Percentiles rank a stretch among this genome's conserved stretches.
phyloP scores from a whole-genome alignment of 2,888 invertebrate species.

The Macroteleia sp. region DNA sequence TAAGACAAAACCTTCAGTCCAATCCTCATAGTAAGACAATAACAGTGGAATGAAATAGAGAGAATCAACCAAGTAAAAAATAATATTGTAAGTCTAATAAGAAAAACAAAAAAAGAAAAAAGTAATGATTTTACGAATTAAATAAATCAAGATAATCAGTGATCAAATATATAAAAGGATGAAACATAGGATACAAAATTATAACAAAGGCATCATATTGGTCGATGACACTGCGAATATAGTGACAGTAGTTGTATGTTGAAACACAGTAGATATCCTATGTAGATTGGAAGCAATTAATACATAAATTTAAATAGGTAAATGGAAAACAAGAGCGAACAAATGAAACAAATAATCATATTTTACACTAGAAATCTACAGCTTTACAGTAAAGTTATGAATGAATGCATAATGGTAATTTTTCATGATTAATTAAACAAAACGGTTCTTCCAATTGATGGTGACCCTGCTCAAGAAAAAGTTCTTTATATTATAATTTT shows the following conservation, averaged over 20 bases:
- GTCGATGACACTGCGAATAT: conserved; percentile 63
- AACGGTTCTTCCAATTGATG: conserved; percentile 25
- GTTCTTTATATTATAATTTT: not conserved
- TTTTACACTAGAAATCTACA: conserved; percentile 52
- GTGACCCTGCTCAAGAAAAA: conserved; percentile 23
- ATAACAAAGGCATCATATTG: conserved; percentile 61
- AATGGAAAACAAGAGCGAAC: conserved; percentile 59
- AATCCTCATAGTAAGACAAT: conserved; percentile 84
- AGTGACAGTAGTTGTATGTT: conserved; percentile 49
- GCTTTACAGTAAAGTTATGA: conserved; percentile 42
- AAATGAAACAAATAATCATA: conserved; percentile 59
- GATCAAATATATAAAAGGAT: conserved; percentile 21
- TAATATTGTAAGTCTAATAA: conserved; percentile 28
- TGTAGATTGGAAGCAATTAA: conserved; percentile 72
- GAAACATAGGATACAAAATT: conserved; percentile 54
- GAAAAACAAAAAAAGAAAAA: conserved; percentile 42
- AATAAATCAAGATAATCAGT: conserved; percentile 50
- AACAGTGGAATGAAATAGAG: conserved; percentile 75
- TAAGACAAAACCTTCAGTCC: conserved; percentile 81
- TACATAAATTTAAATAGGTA: conserved; percentile 67
- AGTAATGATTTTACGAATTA: conserved; percentile 30
- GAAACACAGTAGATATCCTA: conserved; percentile 66
- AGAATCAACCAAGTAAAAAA: conserved; percentile 63
- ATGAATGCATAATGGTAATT: conserved; percentile 31
- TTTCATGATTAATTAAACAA: conserved; percentile 21